Conservation (phyloP, 2,888 invertebrate species). For the Caenorhabditis japonica region DNA sequence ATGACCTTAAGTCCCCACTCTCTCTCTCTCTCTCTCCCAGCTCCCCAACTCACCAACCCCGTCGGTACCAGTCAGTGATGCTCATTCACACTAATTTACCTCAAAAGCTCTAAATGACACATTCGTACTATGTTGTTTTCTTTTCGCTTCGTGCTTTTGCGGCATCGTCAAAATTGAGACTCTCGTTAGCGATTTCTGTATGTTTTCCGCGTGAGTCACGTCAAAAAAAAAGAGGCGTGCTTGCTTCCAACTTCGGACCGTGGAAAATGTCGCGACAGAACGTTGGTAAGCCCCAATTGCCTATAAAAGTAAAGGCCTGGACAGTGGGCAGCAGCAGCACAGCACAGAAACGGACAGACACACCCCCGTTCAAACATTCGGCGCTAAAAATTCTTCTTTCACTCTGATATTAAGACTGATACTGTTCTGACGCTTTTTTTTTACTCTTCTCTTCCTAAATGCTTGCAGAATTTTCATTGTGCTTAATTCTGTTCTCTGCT, state of each 20-base stretch:
- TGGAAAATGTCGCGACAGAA: slow-evolving; percentile 41
- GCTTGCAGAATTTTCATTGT: too few relatives aligned
- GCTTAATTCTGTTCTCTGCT: too few relatives aligned
- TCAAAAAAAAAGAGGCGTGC: slow-evolving; percentile 39
- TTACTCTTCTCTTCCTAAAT: not conserved
- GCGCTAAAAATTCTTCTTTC: slow-evolving; percentile 5
- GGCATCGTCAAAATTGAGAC: slow-evolving; percentile 23
- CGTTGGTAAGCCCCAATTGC: slow-evolving; percentile 46
- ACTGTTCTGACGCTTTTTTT: slow-evolving; percentile 21
- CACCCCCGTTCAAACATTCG: slow-evolving; percentile 49
- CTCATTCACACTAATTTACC: too few relatives aligned
- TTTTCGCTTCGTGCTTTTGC: slow-evolving; percentile 3
- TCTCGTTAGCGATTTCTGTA: slow-evolving; percentile 36
- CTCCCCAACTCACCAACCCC: too few relatives aligned
- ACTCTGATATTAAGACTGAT: slow-evolving; percentile 23
- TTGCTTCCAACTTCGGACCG: slow-evolving; percentile 48
- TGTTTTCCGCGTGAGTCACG: slow-evolving; percentile 44
- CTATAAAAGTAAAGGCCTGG: slow-evolving; percentile 52
- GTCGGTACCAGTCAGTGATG: slow-evolving; percentile 11
- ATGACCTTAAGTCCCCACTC: too few relatives aligned
- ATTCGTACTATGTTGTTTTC: slow-evolving; percentile 33
- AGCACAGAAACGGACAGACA: slow-evolving; percentile 53
- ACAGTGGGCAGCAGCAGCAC: too few relatives aligned
- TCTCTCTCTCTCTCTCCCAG: too few relatives aligned
- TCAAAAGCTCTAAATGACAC: not conserved